phyloP scores from a whole-genome alignment of 1,140 invertebrate genomes.

The Aethina tumida region DNA sequence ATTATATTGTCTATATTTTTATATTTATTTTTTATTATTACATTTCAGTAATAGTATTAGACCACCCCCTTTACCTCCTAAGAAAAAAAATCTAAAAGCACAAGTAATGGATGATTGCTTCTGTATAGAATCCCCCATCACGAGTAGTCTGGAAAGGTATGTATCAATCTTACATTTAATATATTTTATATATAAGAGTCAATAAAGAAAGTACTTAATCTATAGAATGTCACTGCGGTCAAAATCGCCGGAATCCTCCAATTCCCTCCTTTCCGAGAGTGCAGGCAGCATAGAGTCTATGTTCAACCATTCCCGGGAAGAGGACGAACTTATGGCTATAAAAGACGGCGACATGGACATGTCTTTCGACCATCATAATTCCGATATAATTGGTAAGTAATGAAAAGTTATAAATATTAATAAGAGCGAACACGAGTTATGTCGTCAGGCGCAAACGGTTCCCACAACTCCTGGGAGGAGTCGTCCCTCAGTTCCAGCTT shows the following conservation, averaged over 20 bases:
- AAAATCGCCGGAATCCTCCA: conserved; percentile 55
- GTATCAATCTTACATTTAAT: not conserved
- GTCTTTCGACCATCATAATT: conserved; percentile 29
- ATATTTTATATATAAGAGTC: not conserved
- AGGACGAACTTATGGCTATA: conserved; percentile 50
- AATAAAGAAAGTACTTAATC: not conserved
- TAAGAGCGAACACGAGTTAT: not conserved
- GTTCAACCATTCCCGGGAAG: conserved; percentile 70
- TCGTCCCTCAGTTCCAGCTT: conserved; percentile 25
- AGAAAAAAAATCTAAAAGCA: conserved; percentile 45
- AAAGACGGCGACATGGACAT: conserved; percentile 41
- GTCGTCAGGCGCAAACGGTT: conserved; percentile 19
- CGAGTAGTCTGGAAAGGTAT: conserved; percentile 47
- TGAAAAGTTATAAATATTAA: conserved; percentile 2
- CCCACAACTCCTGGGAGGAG: conserved; percentile 28
- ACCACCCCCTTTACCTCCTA: conserved; percentile 68
- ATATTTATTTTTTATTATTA: too few relatives aligned
- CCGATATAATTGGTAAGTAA: conserved; percentile 28
- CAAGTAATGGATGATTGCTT: conserved; percentile 41
- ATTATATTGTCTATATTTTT: too few relatives aligned
- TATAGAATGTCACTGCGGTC: conserved; percentile 48
- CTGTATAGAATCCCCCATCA: conserved; percentile 40
- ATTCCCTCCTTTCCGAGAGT: conserved; percentile 58
- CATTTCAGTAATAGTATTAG: too few relatives aligned
- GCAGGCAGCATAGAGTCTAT: conserved; percentile 77